Evolutionary conservation across 92 coral and sea anemone genomes (phyloP).

Genomic region (Palythoa caribaeorum): DNA sequence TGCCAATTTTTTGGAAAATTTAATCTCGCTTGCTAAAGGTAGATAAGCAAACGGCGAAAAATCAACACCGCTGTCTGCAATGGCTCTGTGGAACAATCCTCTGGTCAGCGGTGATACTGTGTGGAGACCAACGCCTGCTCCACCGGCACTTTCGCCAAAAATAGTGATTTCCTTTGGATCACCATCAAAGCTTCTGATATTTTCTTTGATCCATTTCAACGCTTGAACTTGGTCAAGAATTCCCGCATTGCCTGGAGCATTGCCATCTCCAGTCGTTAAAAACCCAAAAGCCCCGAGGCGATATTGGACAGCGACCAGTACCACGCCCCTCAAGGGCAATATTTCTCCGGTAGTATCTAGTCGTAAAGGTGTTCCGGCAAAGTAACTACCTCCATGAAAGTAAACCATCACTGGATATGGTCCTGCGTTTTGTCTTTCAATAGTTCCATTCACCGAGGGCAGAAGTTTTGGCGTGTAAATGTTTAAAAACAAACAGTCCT

Average conservation of each 20-base stretch:
- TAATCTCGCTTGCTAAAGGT: conserved; percentile 33
- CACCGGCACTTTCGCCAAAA: conserved; percentile 69
- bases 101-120: conserved; percentile 45
- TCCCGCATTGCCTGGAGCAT: conserved; percentile 48
- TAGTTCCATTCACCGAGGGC: conserved; percentile 25
- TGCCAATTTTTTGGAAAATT: conserved; percentile 34
- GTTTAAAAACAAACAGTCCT: conserved; percentile 45
- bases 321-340: conserved; percentile 34
- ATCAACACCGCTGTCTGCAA: conserved; percentile 59
- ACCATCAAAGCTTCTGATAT: conserved; percentile 55
- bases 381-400: conserved; percentile 45
- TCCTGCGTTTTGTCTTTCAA: conserved; percentile 10
- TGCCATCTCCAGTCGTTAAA: conserved; percentile 32
- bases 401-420: conserved; percentile 47
- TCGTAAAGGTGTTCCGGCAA: conserved; percentile 43
- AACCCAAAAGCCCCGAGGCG: conserved; percentile 45
- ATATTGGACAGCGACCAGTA: conserved; percentile 43
- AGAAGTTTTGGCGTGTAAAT: conserved; percentile 31
- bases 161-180: conserved; percentile 57
- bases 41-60: conserved; percentile 60
- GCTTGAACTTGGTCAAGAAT: conserved; percentile 60
- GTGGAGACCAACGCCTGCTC: conserved; percentile 65
- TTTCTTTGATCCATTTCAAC: conserved; percentile 52
- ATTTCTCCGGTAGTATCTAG: conserved; percentile 37
- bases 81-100: conserved; percentile 59